Evolutionary conservation across 35 echinoderm and acorn worm species (phyloP), one percentile per base, ranked within the genome.

Genomic region (Anneissia japonica): DNA sequence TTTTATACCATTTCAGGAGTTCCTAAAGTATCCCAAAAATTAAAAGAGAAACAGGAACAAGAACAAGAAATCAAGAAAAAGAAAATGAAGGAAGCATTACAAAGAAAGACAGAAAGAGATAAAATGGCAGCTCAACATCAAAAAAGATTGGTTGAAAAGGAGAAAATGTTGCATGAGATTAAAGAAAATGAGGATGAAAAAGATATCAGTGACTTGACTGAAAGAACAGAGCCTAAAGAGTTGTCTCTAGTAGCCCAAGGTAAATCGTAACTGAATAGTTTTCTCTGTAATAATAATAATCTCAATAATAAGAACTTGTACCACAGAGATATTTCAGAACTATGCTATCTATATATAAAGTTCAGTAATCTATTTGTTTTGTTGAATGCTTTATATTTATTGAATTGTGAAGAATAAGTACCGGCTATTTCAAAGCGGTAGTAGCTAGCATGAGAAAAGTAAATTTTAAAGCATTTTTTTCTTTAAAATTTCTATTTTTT

Each of bases 101-200:
- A 34, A 32, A 90, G 84, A 46, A 84, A 79, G 37, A 82, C 88
- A 12, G 81, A 90, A 83, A 84, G 88, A 84, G 88, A 90, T 37
- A 84, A 76, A 33, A 84, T 90, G 88, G 88, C 88, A 21, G 21
- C 37, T 38, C 88, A 84, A 10, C 73, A 84, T 55, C 56, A 74
- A 5, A 73, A 77, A 34, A 78, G 84, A 29, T 36, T 75, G 74
- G 36, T 74, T 33, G 86, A 88, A 75, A 38, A 76, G 32, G 79
- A 23, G 35, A 81, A 33, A 56, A 56, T 23, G 33, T 10, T 29
- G 74, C 32, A 30, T 29, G 55, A 82, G 46, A 30, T 51, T 31
- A 33, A 82, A 81, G 23, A 80, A 14, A 19, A 9, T 16, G 79
- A 82, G 30, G 55, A 33, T 38, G 88, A 82, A 33, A 80, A 84